A percentile compares a stretch with the other conserved stretches of the same genome.
phyloP scores from a whole-genome alignment of 2,888 invertebrate genomes.

The Encarsia formosa region DNA sequence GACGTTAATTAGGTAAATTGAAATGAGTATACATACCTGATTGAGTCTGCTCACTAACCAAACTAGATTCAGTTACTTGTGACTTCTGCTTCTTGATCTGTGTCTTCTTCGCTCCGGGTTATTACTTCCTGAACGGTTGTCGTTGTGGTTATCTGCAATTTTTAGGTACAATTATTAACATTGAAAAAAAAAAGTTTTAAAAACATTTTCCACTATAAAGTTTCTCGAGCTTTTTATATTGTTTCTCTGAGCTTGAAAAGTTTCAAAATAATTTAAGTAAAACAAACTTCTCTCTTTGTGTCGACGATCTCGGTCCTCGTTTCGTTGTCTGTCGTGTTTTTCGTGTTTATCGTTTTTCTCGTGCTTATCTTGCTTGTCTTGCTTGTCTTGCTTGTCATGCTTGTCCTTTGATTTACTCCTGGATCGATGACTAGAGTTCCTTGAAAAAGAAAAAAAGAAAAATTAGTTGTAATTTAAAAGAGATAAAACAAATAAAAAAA shows the following conservation, averaged over 20 bases:
- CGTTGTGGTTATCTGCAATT: slow-evolving; percentile 43
- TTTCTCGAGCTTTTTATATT: too few relatives aligned
- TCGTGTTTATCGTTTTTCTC: too few relatives aligned
- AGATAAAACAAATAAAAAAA: too few relatives aligned
- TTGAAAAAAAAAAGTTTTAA: too few relatives aligned
- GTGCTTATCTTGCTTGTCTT: slow-evolving; percentile 46
- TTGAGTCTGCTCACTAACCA: slow-evolving; percentile 52
- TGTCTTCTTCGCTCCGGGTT: slow-evolving; percentile 48
- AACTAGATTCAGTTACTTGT: slow-evolving; percentile 52
- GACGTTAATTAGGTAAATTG: slow-evolving; percentile 47
- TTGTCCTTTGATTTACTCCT: slow-evolving; percentile 47
- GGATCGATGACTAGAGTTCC: slow-evolving; percentile 40
- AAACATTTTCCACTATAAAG: too few relatives aligned
- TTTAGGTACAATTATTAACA: too few relatives aligned
- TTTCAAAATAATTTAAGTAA: too few relatives aligned
- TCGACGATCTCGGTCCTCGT: slow-evolving; percentile 47
- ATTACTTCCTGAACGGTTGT: slow-evolving; percentile 44
- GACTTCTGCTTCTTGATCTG: slow-evolving; percentile 51
- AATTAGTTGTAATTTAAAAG: slow-evolving; percentile 1
- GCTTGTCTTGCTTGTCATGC: slow-evolving; percentile 47
- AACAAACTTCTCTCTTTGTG: slow-evolving; percentile 45
- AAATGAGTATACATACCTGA: slow-evolving; percentile 52
- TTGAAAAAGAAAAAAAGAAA: slow-evolving; percentile 5
- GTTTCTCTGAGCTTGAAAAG: too few relatives aligned
- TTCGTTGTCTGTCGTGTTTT: slow-evolving; percentile 47